Percentiles rank a stretch among this genome's conserved stretches.
phyloP scores from a whole-genome alignment of 2,888 invertebrate species.

The Pecten maximus region DNA sequence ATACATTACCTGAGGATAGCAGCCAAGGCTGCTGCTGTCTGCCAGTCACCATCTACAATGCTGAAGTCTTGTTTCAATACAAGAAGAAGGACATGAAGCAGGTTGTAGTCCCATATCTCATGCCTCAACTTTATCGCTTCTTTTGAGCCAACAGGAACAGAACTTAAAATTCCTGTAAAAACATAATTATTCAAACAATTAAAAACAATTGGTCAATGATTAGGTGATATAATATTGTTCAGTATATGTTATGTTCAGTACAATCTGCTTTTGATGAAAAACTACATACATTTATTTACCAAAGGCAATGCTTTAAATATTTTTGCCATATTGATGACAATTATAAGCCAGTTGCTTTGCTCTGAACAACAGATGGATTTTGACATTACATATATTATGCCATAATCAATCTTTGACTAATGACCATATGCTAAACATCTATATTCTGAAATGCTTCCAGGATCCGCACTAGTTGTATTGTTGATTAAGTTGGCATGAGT shows the following conservation, averaged over 20 bases:
- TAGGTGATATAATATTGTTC: neutral
- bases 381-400: too few species aligned
- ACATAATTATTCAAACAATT: neutral
- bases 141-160: constrained; percentile 65
- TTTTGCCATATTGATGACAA: too few species aligned
- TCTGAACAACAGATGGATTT: too few species aligned
- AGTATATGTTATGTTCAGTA: neutral
- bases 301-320: too few species aligned
- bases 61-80: constrained; percentile 81
- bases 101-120: constrained; percentile 78
- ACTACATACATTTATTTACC: too few species aligned
- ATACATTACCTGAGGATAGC: constrained; percentile 76
- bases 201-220: neutral
- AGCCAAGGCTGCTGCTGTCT: constrained; percentile 76
- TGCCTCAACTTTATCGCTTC: constrained; percentile 68
- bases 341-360: too few species aligned
- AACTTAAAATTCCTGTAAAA: constrained; percentile 72
- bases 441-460: too few species aligned
- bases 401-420: too few species aligned
- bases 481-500: too few species aligned
- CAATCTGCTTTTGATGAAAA: neutral
- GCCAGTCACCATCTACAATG: constrained; percentile 79
- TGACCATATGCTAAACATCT: too few species aligned
- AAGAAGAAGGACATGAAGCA: constrained; percentile 77
- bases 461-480: too few species aligned